A percentile compares a stretch with the other conserved stretches of the same genome.
These are phyloP conservation scores for Clarias gariepinus DNA, from an alignment of 2,113 vertebrate species.

Conservation along the genomic window DNA sequence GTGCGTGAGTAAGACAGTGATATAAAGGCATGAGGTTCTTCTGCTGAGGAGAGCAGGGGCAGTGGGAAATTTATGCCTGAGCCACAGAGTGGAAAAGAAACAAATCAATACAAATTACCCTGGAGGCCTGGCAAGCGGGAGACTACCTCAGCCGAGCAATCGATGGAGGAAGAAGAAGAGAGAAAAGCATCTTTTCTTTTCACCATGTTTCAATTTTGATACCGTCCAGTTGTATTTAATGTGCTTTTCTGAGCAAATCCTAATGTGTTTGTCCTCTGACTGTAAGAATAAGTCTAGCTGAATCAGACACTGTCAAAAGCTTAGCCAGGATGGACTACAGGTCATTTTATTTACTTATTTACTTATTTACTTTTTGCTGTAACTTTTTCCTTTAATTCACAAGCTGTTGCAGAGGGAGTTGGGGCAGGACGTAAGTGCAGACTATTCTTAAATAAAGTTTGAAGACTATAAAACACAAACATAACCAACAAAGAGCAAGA, in stretches of 20 bases:
- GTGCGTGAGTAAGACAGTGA: neutral
- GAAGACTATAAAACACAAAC: no score
- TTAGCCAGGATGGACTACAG: neutral
- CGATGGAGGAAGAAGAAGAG: neutral
- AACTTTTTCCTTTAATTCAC: neutral
- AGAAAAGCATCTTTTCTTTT: neutral
- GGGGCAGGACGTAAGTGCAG: no score
- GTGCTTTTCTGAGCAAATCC: neutral
- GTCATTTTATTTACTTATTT: neutral
- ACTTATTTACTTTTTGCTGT: neutral
- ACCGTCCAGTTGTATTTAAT: neutral
- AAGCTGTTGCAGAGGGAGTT: no score
- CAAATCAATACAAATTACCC: conserved; percentile 35
- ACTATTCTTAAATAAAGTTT: no score
- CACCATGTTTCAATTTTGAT: neutral
- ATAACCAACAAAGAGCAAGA: no score
- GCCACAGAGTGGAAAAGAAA: conserved; percentile 15
- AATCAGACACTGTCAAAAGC: neutral
- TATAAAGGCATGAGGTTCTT: neutral
- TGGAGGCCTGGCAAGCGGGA: conserved; percentile 1
- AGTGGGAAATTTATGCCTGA: conserved; percentile 20
- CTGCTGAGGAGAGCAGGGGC: conserved; percentile 5
- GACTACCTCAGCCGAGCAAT: neutral
- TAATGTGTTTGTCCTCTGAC: neutral
- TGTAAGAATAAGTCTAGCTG: neutral